Evolutionary conservation across 2,113 vertebrate species (phyloP), one percentile per base, ranked within the genome.

Genomic region (Coptodon rendalli): DNA sequence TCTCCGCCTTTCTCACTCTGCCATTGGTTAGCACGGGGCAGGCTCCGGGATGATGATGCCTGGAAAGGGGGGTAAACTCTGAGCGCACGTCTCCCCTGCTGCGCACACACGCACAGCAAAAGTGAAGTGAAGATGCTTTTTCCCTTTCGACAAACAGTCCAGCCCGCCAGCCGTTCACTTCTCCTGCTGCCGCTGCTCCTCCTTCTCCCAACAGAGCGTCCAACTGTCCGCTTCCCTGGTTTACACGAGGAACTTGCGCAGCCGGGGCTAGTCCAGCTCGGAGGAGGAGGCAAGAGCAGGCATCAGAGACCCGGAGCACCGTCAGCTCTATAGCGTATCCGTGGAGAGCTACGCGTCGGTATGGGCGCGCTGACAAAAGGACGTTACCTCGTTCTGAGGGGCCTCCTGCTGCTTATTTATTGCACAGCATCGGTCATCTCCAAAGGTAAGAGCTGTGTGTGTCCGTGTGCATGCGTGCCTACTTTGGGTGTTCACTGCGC

Each of bases 381-480:
- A 95, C 92, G 92, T 73, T 90, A 90, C 92, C 90, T 91, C 81
- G 80, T 68, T 89, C 31, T 71, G 48, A 17, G 66, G 88, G 95
- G 88, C 86, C 86, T 96, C 91, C 81, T 95, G 89, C 71, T 96
- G 5, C 93, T 96, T 10, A 57, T 94, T 29, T 90, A 89, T 34
- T 93, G 89, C 91, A 57, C 91, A 6, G 66, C 84, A 5, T 80
- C 85, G 9, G 92, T 89, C 7, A 27, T 91, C 89, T 90, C 90
- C 81, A 96, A 95, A 96, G 96, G 96, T 97, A 96, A 91, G 96
- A 79, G 53, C 61, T 31, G 36, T n/a, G 11, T 31, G 36, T n/a
- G 8, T 40, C 43, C n/a, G 40, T 8, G 27, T 31, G 76, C 43
- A 24, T 78, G 68, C 81, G 11, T 38, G 31, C 7, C 14, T 53